These are phyloP conservation scores for Pachyseris speciosa DNA, from an alignment of 64 coral and sea anemone species.

Conservation along the genomic window DNA sequence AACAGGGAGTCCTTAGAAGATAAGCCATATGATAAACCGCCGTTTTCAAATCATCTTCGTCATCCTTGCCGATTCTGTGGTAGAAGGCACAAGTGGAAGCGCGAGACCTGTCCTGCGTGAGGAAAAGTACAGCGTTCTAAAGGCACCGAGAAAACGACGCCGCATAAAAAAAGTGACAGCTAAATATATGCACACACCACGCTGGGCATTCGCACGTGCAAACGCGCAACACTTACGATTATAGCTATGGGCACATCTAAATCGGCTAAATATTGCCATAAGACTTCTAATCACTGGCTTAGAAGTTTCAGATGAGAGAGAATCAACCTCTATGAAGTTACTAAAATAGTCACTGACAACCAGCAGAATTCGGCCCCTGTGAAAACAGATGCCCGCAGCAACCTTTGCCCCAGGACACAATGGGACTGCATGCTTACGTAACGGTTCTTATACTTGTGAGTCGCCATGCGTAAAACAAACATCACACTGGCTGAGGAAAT, in stretches of 20 bases:
- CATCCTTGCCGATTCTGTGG: too few relatives aligned
- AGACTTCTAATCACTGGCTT: constrained; percentile 5
- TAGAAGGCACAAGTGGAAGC: too few relatives aligned
- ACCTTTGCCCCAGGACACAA: constrained; percentile 34
- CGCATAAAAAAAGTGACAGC: too few relatives aligned
- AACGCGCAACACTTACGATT: too few relatives aligned
- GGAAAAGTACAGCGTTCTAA: too few relatives aligned
- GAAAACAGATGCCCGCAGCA: constrained; percentile 30
- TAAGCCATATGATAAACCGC: not conserved
- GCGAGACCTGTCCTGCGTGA: too few relatives aligned
- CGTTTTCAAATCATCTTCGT: too few relatives aligned
- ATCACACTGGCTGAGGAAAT: constrained; percentile 17
- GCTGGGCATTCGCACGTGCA: too few relatives aligned
- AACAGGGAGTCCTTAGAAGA: too few relatives aligned
- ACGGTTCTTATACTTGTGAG: not conserved
- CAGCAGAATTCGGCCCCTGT: not conserved
- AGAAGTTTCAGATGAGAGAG: not conserved
- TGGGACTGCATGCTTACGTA: constrained; percentile 20
- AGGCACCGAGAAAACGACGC: too few relatives aligned
- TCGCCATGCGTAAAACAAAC: constrained; percentile 3
- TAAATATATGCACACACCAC: too few relatives aligned
- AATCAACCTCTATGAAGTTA: constrained; percentile 1
- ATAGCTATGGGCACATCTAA: not conserved
- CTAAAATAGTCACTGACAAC: not conserved
- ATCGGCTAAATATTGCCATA: not conserved